These are phyloP conservation scores for Cheirogaleus medius DNA, from an alignment of 2,113 vertebrate species.

Conservation along the genomic window DNA sequence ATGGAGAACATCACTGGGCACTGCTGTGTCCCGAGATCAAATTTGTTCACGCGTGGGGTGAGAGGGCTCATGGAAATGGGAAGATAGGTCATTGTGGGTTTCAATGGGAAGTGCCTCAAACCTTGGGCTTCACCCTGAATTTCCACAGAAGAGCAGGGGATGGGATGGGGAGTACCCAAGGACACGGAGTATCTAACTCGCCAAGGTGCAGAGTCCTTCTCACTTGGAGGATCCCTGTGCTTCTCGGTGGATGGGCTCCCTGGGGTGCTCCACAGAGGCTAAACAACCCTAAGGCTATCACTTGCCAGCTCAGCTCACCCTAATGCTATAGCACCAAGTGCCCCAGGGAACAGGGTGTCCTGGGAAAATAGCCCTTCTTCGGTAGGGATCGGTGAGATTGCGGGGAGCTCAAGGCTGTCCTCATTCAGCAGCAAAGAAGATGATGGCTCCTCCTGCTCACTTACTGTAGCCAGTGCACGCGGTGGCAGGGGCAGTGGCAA, in stretches of 20 bases:
- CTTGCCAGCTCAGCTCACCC: not conserved
- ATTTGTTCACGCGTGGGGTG: not conserved
- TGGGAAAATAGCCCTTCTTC: not conserved
- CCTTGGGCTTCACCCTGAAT: not conserved
- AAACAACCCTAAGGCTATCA: not conserved
- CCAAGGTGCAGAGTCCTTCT: not conserved
- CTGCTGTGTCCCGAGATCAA: not conserved
- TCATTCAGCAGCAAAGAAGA: not conserved
- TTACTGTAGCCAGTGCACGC: not conserved
- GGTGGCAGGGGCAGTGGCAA: not conserved
- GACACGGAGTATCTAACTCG: not conserved
- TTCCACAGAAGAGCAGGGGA: not conserved
- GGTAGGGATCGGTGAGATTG: not conserved
- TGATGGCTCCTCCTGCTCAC: not conserved
- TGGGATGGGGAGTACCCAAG: not conserved
- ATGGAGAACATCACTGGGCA: not conserved
- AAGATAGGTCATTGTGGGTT: not conserved
- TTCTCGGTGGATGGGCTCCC: not conserved
- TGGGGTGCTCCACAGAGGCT: not conserved
- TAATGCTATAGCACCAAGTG: not conserved
- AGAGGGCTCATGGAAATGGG: not conserved
- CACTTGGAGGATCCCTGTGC: not conserved
- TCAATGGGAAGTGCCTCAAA: not conserved
- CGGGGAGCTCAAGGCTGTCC: not conserved
- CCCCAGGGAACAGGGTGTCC: not conserved